Evolutionary conservation across 1,140 invertebrate species (phyloP).

Genomic region (Latrodectus geometricus): DNA sequence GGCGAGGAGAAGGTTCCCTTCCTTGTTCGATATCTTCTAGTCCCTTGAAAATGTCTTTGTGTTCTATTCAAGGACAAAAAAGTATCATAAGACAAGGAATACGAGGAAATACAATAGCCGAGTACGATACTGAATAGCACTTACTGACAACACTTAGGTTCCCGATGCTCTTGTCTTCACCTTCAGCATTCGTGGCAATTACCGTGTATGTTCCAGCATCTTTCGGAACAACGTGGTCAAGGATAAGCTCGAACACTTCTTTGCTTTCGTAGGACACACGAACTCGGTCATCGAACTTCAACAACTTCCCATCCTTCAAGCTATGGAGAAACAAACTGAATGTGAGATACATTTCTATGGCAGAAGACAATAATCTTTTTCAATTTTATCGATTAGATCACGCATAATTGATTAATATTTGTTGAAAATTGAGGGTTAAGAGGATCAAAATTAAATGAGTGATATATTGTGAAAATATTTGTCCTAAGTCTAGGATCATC

Average conservation of each 20-base stretch:
- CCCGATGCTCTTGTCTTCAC: slow-evolving; percentile 81
- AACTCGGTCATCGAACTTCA: slow-evolving; percentile 79
- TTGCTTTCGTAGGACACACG: slow-evolving; percentile 79
- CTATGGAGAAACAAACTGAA: slow-evolving; percentile 71
- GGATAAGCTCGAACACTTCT: slow-evolving; percentile 91
- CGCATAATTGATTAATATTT: too few species aligned
- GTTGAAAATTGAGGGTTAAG: too few species aligned
- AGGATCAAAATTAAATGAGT: too few species aligned
- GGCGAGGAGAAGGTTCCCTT: slow-evolving; percentile 77
- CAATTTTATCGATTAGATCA: too few species aligned
- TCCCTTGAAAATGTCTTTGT: slow-evolving; percentile 84
- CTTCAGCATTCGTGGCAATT: slow-evolving; percentile 85
- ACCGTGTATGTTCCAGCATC: slow-evolving; percentile 93
- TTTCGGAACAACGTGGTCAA: slow-evolving; percentile 80
- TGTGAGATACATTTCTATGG: background rate
- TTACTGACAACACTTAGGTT: slow-evolving; percentile 82
- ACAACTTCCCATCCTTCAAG: slow-evolving; percentile 83
- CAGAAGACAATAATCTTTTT: too few species aligned
- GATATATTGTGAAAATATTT: too few species aligned
- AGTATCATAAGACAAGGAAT: background rate
- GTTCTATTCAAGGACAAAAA: slow-evolving; percentile 71
- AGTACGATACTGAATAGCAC: slow-evolving; percentile 29
- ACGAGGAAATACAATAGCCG: background rate
- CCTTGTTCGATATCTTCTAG: slow-evolving; percentile 70
- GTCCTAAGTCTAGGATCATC: too few species aligned